A percentile compares a stretch with the other conserved stretches of the same genome.
These are phyloP conservation scores for Battus philenor DNA, from an alignment of 1,140 invertebrate genomes.

Conservation along the genomic window DNA sequence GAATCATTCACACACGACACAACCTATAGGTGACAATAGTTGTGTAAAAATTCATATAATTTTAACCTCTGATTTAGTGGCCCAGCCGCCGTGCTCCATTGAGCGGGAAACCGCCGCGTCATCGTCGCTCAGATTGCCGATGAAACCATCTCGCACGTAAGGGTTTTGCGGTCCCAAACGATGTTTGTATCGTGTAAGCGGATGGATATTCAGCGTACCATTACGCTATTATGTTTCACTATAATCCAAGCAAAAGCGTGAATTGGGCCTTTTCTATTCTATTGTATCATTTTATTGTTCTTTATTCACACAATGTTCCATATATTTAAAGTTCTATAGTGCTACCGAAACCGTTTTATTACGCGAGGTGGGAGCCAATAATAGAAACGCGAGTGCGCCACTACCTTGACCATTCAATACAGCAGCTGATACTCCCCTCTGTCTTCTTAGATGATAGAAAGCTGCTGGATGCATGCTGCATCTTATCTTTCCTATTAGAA, in stretches of 20 bases:
- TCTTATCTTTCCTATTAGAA: no score
- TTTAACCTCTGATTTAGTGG: slow-evolving; percentile 18
- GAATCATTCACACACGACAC: no score
- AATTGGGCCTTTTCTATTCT: no score
- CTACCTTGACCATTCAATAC: no score
- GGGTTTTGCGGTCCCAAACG: slow-evolving; percentile 26
- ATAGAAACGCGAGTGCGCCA: no score
- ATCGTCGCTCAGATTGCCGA: slow-evolving; percentile 45
- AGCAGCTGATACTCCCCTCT: no score
- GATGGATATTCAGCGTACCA: slow-evolving; percentile 5
- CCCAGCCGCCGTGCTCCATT: slow-evolving; percentile 31
- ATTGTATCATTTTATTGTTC: neutral
- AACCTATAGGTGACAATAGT: neutral
- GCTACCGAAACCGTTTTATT: no score
- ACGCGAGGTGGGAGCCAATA: no score
- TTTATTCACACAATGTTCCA: neutral
- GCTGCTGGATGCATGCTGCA: no score
- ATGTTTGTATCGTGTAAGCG: slow-evolving; percentile 3
- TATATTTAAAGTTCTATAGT: neutral
- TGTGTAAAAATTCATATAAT: neutral
- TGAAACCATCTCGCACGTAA: slow-evolving; percentile 35
- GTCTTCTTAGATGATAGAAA: no score
- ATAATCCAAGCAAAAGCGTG: slow-evolving; percentile 9
- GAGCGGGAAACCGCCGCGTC: slow-evolving; percentile 42
- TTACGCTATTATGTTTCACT: slow-evolving; percentile 7